phyloP scores from a whole-genome alignment of 2,113 vertebrate species.

The Eptesicus fuscus region DNA sequence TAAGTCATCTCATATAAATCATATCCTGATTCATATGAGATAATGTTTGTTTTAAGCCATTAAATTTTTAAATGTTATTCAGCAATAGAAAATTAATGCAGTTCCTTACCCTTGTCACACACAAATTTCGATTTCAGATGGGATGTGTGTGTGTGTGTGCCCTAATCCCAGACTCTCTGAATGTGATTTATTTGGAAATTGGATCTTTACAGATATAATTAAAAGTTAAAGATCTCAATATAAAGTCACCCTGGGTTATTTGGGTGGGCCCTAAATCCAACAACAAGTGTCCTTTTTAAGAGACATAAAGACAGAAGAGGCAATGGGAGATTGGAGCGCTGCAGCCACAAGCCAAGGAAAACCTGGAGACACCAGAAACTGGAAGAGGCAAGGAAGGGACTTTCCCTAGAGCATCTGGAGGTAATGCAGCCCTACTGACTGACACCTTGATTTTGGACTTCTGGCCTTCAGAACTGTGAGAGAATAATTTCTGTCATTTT shows the following conservation, averaged over 20 bases:
- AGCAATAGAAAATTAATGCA: neutral
- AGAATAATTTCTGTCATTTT: neutral
- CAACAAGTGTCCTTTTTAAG: neutral
- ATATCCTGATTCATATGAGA: neutral
- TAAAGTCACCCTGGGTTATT: neutral
- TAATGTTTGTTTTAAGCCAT: neutral
- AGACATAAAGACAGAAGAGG: neutral
- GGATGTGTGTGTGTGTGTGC: neutral
- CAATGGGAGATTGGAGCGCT: neutral
- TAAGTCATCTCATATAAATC: neutral
- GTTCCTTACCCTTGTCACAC: neutral
- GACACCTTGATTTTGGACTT: neutral
- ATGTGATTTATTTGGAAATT: neutral
- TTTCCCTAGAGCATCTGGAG: neutral
- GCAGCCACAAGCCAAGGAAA: neutral
- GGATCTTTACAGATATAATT: neutral
- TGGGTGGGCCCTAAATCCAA: neutral
- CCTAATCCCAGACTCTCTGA: neutral
- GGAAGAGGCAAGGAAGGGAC: neutral
- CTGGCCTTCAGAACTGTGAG: neutral
- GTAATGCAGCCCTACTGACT: neutral
- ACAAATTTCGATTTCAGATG: neutral
- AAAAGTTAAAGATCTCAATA: neutral
- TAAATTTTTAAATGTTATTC: neutral
- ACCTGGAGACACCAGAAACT: neutral